phyloP scores from a whole-genome alignment of 2,888 invertebrate species.

The Deilephila elpenor region DNA sequence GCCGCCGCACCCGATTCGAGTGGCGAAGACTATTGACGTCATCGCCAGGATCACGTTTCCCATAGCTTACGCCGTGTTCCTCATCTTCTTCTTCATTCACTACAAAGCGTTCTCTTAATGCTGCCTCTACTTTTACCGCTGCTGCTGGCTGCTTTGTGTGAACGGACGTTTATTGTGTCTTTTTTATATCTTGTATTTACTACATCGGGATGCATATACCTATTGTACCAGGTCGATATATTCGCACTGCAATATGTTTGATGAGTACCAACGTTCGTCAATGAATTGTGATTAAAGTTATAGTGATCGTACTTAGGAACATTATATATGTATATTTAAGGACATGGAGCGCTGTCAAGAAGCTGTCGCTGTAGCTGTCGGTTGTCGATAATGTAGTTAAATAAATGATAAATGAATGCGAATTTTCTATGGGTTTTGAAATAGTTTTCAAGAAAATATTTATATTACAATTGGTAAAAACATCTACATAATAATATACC shows the following conservation, averaged over 20 bases:
- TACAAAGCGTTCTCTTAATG: slow-evolving; percentile 93
- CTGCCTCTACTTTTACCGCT: slow-evolving; percentile 58
- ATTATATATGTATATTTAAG: slow-evolving; percentile 47
- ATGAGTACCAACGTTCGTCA: slow-evolving; percentile 51
- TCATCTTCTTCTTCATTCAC: slow-evolving; percentile 97
- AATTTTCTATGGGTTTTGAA: slow-evolving; percentile 77
- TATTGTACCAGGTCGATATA: slow-evolving; percentile 47
- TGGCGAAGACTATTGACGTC: slow-evolving; percentile 97
- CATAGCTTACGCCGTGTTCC: slow-evolving; percentile 95
- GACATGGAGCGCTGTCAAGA: slow-evolving; percentile 47
- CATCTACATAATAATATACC: slow-evolving; percentile 51
- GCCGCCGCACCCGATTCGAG: slow-evolving; percentile 95
- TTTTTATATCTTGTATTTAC: slow-evolving; percentile 59
- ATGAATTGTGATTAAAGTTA: slow-evolving; percentile 66
- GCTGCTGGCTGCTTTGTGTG: slow-evolving; percentile 64
- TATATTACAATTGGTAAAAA: slow-evolving; percentile 56
- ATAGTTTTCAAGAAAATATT: slow-evolving; percentile 68
- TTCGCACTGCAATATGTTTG: slow-evolving; percentile 52
- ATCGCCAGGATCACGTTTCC: slow-evolving; percentile 97
- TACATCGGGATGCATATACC: slow-evolving; percentile 57
- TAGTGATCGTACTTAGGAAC: slow-evolving; percentile 61
- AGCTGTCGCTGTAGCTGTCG: slow-evolving; percentile 63
- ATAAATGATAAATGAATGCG: slow-evolving; percentile 45
- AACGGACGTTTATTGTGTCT: slow-evolving; percentile 62
- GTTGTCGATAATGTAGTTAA: slow-evolving; percentile 43